A percentile compares a stretch with the other conserved stretches of the same genome.
Evolutionary conservation across 2,888 invertebrate species (phyloP).

Genomic region (Erebia epiphron): DNA sequence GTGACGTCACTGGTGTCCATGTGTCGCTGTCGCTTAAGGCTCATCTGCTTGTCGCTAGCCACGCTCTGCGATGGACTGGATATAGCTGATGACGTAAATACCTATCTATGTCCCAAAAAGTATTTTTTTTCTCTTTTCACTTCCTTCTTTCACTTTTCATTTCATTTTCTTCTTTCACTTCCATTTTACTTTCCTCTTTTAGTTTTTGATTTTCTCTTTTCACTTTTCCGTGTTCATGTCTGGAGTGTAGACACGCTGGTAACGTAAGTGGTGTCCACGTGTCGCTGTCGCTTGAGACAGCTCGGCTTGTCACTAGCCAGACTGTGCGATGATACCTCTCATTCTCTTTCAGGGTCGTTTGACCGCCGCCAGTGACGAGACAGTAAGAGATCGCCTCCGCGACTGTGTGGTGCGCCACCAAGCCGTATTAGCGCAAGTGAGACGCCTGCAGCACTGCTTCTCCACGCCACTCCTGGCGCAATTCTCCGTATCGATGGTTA

Average conservation of each 20-base stretch:
- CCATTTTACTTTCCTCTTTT: too few relatives aligned
- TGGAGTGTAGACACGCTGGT: not conserved
- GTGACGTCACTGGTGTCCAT: conserved; percentile 61
- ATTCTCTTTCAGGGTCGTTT: conserved; percentile 44
- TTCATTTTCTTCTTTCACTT: not conserved
- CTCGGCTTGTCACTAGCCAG: conserved; percentile 58
- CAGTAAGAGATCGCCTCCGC: conserved; percentile 45
- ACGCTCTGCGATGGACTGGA: conserved; percentile 48
- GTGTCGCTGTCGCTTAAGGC: conserved; percentile 64
- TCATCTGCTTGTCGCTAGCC: conserved; percentile 60
- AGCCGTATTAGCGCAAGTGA: conserved; percentile 50
- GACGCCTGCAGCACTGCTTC: conserved; percentile 58
- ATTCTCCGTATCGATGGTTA: conserved; percentile 67
- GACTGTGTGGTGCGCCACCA: conserved; percentile 53
- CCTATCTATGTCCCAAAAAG: not conserved
- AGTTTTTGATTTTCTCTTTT: too few relatives aligned
- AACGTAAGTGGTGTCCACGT: too few relatives aligned
- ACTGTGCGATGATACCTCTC: conserved; percentile 45
- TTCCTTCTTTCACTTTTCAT: not conserved
- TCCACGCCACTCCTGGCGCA: conserved; percentile 64
- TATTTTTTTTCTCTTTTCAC: not conserved
- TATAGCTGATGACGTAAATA: conserved; percentile 30
- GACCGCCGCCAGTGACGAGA: conserved; percentile 44
- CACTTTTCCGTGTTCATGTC: too few relatives aligned
- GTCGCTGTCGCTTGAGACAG: conserved; percentile 53